A percentile compares a stretch with the other conserved stretches of the same genome.
These are phyloP conservation scores for Halesus radiatus DNA, from an alignment of 1,140 invertebrate genomes.

Conservation along the genomic window DNA sequence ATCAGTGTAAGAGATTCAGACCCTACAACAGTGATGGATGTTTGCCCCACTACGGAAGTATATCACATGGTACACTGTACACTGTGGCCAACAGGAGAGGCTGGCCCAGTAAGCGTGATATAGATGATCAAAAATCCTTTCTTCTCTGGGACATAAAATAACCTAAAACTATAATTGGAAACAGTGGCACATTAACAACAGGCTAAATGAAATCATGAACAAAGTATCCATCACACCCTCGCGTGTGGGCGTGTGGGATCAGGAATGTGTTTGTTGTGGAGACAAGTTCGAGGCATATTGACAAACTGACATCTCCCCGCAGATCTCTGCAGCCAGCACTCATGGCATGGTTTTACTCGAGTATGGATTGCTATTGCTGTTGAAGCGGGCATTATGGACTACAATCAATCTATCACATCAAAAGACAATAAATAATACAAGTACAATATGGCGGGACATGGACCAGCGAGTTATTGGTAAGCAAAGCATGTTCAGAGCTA, in stretches of 20 bases:
- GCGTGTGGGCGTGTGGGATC: background rate
- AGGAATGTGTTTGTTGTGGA: background rate
- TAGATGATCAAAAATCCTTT: conserved; percentile 80
- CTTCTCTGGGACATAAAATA: conserved; percentile 75
- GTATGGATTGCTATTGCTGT: background rate
- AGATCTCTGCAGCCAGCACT: conserved; percentile 5
- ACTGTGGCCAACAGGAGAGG: conserved; percentile 49
- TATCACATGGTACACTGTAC: conserved; percentile 58
- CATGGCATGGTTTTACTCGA: no score
- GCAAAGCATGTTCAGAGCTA: background rate
- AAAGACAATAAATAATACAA: no score
- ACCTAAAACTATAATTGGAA: conserved; percentile 68
- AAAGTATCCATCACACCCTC: conserved; percentile 62
- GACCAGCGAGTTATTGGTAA: background rate
- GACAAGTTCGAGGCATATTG: conserved; percentile 24
- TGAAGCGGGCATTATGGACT: background rate
- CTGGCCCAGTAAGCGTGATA: conserved; percentile 50
- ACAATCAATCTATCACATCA: no score
- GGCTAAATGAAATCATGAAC: conserved; percentile 66
- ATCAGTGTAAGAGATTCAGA: background rate
- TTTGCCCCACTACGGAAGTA: conserved; percentile 55
- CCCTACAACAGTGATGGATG: conserved; percentile 40
- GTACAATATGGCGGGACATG: background rate
- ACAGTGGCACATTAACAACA: conserved; percentile 56
- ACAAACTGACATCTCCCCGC: conserved; percentile 9